Percentiles rank a stretch among this genome's conserved stretches.
Conservation (phyloP, 2,888 invertebrate genomes). For the Chouioia cunea region DNA sequence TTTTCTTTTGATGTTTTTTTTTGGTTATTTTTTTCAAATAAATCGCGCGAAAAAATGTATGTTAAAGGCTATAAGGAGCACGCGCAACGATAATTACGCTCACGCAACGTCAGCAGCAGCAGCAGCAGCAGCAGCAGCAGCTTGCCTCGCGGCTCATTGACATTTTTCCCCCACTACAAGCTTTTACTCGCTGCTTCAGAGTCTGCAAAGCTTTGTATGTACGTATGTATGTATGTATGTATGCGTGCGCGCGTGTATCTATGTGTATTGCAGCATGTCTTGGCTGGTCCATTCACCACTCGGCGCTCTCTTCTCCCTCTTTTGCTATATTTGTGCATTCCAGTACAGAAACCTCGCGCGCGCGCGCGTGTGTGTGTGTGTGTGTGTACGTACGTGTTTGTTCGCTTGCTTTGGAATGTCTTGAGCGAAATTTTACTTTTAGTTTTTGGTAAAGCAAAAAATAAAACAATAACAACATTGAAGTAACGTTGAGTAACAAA, state of each 20-base stretch:
- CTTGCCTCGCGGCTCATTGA: constrained; percentile 49
- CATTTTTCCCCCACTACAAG: constrained; percentile 48
- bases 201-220: constrained; percentile 3
- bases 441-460: no score
- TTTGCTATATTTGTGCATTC: constrained; percentile 60
- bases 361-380: no score
- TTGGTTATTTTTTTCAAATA: no score
- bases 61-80: not conserved
- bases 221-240: not conserved
- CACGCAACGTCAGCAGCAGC: constrained; percentile 53
- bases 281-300: constrained; percentile 61
- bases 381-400: no score
- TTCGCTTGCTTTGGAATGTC: not conserved
- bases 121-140: no score
- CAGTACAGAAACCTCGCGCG: constrained; percentile 44
- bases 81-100: constrained; percentile 62
- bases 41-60: no score
- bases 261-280: constrained; percentile 42
- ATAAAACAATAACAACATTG: no score
- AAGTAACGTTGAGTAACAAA: no score
- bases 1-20: no score
- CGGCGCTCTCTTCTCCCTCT: constrained; percentile 44
- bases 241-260: no score
- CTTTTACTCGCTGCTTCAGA: not conserved
- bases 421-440: no score